Conservation (phyloP, 2,888 invertebrate species). For the Sabatieria punctata region DNA sequence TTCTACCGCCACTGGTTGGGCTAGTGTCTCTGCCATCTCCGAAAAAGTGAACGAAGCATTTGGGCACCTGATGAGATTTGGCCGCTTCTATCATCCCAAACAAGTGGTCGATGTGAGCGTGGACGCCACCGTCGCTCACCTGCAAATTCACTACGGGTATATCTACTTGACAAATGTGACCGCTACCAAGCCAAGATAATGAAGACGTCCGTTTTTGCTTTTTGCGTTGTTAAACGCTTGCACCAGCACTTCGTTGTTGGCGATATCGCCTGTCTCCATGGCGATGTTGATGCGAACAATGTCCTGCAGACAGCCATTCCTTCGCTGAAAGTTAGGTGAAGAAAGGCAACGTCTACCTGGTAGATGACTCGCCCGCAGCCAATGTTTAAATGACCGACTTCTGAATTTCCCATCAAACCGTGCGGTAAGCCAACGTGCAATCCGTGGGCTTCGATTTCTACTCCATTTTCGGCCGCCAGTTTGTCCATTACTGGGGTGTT, state of each 20-base stretch:
- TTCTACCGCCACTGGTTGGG: constrained; percentile 32
- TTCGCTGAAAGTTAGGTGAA: background rate
- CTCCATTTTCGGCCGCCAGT: constrained; percentile 28
- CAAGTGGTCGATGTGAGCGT: constrained; percentile 36
- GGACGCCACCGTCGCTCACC: constrained; percentile 35
- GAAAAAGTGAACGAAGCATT: constrained; percentile 35
- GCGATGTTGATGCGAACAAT: constrained; percentile 36
- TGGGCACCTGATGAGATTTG: constrained; percentile 33
- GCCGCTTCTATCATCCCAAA: constrained; percentile 33
- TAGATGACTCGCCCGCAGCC: constrained; percentile 36
- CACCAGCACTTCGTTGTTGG: constrained; percentile 29
- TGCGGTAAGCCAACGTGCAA: constrained; percentile 35
- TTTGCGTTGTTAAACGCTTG: constrained; percentile 34
- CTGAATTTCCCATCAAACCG: constrained; percentile 39
- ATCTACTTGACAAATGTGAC: background rate
- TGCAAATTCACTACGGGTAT: constrained; percentile 3
- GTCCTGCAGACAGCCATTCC: constrained; percentile 19
- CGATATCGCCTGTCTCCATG: constrained; percentile 22
- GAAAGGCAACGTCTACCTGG: no score
- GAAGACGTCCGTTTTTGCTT: constrained; percentile 31
- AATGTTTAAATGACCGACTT: constrained; percentile 38
- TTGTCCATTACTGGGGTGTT: constrained; percentile 36
- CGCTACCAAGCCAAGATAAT: constrained; percentile 34
- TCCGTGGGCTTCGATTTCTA: constrained; percentile 34
- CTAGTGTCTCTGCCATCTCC: constrained; percentile 35